A percentile compares a stretch with the other conserved stretches of the same genome.
Evolutionary conservation across 1,140 invertebrate genomes (phyloP).

Genomic region (Dendrolimus kikuchii): DNA sequence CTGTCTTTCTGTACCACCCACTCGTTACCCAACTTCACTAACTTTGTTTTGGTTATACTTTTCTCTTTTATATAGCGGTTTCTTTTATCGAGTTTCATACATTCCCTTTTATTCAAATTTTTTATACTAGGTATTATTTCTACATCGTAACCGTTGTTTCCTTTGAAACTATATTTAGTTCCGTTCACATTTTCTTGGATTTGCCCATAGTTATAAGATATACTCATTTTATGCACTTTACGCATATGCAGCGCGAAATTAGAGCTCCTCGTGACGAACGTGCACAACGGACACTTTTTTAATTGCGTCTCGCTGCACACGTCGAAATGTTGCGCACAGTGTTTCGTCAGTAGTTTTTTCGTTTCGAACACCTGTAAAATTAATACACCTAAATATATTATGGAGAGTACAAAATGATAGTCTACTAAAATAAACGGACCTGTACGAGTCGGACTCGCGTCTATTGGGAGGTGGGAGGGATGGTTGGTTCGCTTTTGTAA

Average conservation of each 20-base stretch:
- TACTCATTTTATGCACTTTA: constrained; percentile 28
- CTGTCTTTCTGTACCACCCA: constrained; percentile 40
- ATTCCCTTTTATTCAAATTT: constrained; percentile 37
- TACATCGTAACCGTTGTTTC: constrained; percentile 24
- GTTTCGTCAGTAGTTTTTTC: constrained; percentile 34
- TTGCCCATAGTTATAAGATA: constrained; percentile 16
- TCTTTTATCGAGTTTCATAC: constrained; percentile 33
- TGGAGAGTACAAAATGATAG: too few relatives aligned
- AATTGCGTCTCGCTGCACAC: constrained; percentile 33
- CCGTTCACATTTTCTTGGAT: constrained; percentile 19
- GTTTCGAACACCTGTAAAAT: constrained; percentile 43
- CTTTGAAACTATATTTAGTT: constrained; percentile 34
- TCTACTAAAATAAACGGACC: too few relatives aligned
- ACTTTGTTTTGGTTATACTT: constrained; percentile 31
- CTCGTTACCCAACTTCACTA: constrained; percentile 43
- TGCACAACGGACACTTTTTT: constrained; percentile 50
- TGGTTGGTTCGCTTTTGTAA: too few relatives aligned
- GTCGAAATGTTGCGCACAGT: constrained; percentile 48
- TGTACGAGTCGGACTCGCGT: too few relatives aligned
- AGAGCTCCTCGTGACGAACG: constrained; percentile 28
- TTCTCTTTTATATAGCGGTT: constrained; percentile 26
- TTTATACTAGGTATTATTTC: constrained; percentile 48
- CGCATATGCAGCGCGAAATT: constrained; percentile 29
- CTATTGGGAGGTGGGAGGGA: too few relatives aligned
- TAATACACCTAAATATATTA: neutral